A percentile compares a stretch with the other conserved stretches of the same genome.
Conservation (phyloP, 2,113 vertebrate genomes). For the Axis porcinus region DNA sequence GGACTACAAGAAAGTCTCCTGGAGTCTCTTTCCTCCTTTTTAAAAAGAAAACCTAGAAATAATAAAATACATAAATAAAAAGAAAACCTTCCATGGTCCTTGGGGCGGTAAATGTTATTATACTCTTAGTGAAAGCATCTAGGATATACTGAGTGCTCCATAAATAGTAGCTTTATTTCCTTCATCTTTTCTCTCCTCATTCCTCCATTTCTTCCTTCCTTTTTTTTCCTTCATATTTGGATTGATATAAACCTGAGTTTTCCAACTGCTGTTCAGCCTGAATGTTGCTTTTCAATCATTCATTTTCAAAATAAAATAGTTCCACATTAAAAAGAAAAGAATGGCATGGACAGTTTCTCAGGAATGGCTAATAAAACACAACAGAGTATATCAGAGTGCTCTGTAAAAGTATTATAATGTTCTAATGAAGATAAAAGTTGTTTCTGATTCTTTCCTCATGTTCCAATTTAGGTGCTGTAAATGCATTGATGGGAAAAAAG, state of each 20-base stretch:
- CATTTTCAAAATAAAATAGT: background rate
- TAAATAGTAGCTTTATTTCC: background rate
- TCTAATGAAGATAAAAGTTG: background rate
- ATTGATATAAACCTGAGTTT: background rate
- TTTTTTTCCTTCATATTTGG: background rate
- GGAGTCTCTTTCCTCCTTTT: background rate
- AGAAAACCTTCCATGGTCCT: background rate
- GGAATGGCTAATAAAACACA: background rate
- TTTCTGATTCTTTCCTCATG: slow-evolving; percentile 21
- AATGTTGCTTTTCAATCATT: background rate
- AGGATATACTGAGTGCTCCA: background rate
- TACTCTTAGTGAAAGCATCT: background rate
- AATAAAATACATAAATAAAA: background rate
- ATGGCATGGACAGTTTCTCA: background rate
- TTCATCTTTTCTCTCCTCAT: background rate
- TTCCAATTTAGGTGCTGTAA: slow-evolving; percentile 87
- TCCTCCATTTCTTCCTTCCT: background rate
- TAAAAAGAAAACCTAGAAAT: background rate
- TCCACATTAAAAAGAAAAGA: background rate
- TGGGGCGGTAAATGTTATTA: background rate
- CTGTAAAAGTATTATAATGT: background rate
- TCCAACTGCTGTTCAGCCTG: background rate
- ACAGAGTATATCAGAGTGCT: background rate
- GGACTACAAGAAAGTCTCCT: background rate
- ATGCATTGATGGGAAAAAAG: slow-evolving; percentile 83